Evolutionary conservation across 2,888 invertebrate species (phyloP).

Genomic region (Alcis repandata): DNA sequence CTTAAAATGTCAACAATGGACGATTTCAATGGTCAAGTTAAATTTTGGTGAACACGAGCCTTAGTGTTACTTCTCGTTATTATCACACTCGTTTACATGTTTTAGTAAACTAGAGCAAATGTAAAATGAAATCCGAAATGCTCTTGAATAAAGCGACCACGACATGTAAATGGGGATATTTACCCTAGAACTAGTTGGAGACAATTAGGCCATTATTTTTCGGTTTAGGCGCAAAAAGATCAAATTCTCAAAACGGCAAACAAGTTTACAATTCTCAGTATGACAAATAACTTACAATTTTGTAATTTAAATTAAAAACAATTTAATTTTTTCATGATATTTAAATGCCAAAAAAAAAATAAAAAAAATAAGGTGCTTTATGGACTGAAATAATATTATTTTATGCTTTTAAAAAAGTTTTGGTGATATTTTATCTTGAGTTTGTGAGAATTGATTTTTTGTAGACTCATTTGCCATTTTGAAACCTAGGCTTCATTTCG

Average conservation of each 20-base stretch:
- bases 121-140: neutral
- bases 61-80: conserved; percentile 17
- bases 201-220: conserved; percentile 4
- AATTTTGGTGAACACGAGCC: too few relatives aligned
- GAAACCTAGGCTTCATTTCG: neutral
- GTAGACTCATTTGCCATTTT: neutral
- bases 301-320: too few relatives aligned
- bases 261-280: too few relatives aligned
- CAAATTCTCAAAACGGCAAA: neutral
- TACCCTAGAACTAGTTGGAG: neutral
- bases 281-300: too few relatives aligned
- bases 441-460: neutral
- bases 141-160: neutral
- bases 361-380: too few relatives aligned
- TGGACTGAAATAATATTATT: too few relatives aligned
- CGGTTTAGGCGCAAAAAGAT: neutral
- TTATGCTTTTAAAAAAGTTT: too few relatives aligned
- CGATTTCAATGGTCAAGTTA: too few relatives aligned
- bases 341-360: too few relatives aligned
- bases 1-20: too few relatives aligned
- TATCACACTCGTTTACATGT: conserved; percentile 24
- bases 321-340: too few relatives aligned
- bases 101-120: neutral
- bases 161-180: neutral
- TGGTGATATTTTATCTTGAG: too few relatives aligned